Conservation (phyloP, 2,113 vertebrate species). For the Sciurus niger region DNA sequence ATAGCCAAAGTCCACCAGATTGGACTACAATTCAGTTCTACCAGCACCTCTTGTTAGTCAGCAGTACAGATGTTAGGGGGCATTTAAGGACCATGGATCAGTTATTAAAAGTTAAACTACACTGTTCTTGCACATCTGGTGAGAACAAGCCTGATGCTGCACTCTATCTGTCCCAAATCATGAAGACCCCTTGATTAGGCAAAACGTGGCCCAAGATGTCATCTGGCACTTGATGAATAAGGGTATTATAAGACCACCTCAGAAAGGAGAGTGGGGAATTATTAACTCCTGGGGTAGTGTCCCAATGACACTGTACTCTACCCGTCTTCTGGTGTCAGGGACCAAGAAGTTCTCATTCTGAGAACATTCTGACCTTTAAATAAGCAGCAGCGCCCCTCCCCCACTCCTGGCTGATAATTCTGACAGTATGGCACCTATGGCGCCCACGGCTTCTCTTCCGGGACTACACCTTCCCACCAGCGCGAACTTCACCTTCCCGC, state of each 20-base stretch:
- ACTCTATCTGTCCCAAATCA: background rate
- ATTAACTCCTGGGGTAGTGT: background rate
- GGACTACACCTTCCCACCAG: too few relatives aligned
- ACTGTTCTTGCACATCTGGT: background rate
- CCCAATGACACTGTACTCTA: background rate
- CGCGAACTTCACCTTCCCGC: too few relatives aligned
- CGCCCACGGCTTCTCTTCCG: too few relatives aligned
- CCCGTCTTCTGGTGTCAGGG: background rate
- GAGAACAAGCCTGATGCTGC: background rate
- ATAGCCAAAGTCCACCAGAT: background rate
- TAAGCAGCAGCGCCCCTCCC: too few relatives aligned
- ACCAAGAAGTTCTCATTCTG: too few relatives aligned
- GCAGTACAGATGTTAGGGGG: background rate
- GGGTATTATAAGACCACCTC: background rate
- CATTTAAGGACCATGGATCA: background rate
- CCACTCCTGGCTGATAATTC: too few relatives aligned
- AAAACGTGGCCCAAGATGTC: background rate
- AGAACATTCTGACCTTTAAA: too few relatives aligned
- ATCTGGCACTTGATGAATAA: background rate
- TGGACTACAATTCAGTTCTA: constrained; percentile 20
- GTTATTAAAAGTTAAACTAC: constrained; percentile 4
- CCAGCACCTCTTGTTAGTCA: constrained; percentile 44
- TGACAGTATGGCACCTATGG: too few relatives aligned
- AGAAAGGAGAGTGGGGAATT: background rate
- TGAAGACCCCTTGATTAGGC: background rate